A percentile compares a stretch with the other conserved stretches of the same genome.
Evolutionary conservation across 23 tunicate species (phyloP).

Genomic region (Styela plicata): DNA sequence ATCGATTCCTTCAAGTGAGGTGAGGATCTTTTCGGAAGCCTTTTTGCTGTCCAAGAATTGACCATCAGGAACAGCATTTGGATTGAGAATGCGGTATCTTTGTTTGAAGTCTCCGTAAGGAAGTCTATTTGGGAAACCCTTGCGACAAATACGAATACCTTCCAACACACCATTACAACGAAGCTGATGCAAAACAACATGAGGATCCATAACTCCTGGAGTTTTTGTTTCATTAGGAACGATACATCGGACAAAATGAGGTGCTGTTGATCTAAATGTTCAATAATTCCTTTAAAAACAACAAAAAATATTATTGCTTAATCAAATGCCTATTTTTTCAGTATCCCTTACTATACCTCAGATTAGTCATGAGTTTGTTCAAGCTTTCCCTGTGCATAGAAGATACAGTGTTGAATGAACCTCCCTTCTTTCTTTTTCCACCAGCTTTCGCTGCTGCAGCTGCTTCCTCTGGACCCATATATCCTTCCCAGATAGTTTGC

Average conservation of each 20-base stretch:
- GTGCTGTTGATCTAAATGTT: constrained; percentile 83
- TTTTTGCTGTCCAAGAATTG: constrained; percentile 98
- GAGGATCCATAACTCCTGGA: constrained; percentile 88
- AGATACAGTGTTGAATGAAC: constrained; percentile 90
- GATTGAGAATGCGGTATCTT: constrained; percentile 89
- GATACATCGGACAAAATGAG: constrained; percentile 98
- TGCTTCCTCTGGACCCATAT: constrained; percentile 47
- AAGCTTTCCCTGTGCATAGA: constrained; percentile 79
- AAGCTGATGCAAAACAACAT: constrained; percentile 94
- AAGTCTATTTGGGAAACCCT: constrained; percentile 97
- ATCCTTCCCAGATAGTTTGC: constrained; percentile 52
- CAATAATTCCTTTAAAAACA: too few relatives aligned
- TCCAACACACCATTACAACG: constrained; percentile 99
- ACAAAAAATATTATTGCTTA: too few relatives aligned
- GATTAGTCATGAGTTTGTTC: constrained; percentile 85
- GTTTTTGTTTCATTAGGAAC: constrained; percentile 94
- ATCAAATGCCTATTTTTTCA: too few relatives aligned
- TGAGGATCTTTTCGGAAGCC: constrained; percentile 83
- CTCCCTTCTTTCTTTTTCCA: constrained; percentile 98
- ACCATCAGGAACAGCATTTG: constrained; percentile 91
- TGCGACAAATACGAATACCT: constrained; percentile 99
- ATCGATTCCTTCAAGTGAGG: constrained; percentile 74
- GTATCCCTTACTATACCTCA: constrained; percentile 54
- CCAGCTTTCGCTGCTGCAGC: constrained; percentile 85
- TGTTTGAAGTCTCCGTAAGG: constrained; percentile 97